Evolutionary conservation across 2,797 vertebrate genomes (phyloP), one percentile per base, ranked within the genome.

Genomic region (Acestrorhynchus altus): DNA sequence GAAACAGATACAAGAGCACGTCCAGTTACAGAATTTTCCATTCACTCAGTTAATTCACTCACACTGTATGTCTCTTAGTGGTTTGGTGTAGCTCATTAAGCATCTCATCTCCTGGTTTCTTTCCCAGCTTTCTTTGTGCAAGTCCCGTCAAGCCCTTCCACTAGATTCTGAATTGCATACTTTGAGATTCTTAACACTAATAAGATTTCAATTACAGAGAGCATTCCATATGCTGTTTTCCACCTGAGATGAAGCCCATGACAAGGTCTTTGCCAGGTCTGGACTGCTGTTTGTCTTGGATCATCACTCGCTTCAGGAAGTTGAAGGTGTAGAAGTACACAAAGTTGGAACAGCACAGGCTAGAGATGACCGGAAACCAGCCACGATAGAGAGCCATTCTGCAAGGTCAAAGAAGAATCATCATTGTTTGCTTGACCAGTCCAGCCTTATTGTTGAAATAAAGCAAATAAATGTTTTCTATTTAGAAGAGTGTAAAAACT

Each of bases 291-390:
- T 81, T 74, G 39, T 84, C 77, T 0, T 85, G 66, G 22, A 82
- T 77, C 15, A 78, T 74, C 72, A 90, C 73, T 81, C 80, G 90
- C 86, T 95, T 95, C 79, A 95, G 82, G 0, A 90, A 88, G 85
- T 95, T 94, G 86, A 95, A 95, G 11, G 94, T 94, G 87, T 95
- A 95, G 88, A 95, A 95, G 86, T 95, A 95, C 56, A 95, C 94
- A 71, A 95, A 95, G 90, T 95, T 95, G 78, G 94, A 95, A 88
- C 94, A 95, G 88, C 92, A 95, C 49, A 95, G 90, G 81, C 94
- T 95, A 83, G 93, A 95, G 83, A 95, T 95, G 52, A 95, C 93
- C 5, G 94, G 93, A 79, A 95, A 94, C 94, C 94, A 95, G 52
- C 94, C 94, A 81, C 94, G 91, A 87, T 95, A 95, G 61, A 95